Base-by-base conservation (phyloP, 2,888 invertebrate species). In the Apocheima hispidaria region DNA sequence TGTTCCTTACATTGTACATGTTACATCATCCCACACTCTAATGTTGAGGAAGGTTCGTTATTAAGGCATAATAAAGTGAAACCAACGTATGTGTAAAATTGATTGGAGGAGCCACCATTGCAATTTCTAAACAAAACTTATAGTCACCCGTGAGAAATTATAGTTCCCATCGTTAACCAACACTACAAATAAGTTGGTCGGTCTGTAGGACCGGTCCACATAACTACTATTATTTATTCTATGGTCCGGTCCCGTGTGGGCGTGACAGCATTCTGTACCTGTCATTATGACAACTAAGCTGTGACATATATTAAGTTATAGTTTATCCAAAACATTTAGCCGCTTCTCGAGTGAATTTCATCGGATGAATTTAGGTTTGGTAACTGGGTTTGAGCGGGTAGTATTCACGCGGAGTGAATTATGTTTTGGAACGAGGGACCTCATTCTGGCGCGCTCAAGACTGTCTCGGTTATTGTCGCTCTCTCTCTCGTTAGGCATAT, bases 21-120 rank as follows among this genome's bases (percentile, higher is more conserved):
- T 26, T 23, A 35, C 26, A 26, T 26, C 26, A 26, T 38, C 38
- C 38, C 10, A 51, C 50, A 54, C 54, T 35, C 14, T n/a, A 35
- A 54, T 49, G 50, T 60, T 60, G 60, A 54, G 57, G 57, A 57
- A 57, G 57, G 57, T 33, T 49, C 40, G 18, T 49, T 56, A 49
- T 56, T 33, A 50, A 12, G 1, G 9, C 16, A 10, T 10, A 44
- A 16, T 36, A 36, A 35, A n/a, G 14, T 7, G 18, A 14, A 7
- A 48, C 55, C 20, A n/a, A 43, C n/a, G 23, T 23, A 43, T 26
- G 23, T 26, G 5, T 43, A 26, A 4, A 6, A 1, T 14, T 6
- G 9, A 43, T 44, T 16, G 16, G 4, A 10, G 28, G 44, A 12
- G 28, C 16, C 28, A 44, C 28, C 0, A 28, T 44, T 28, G 44